Conservation (phyloP, 2,888 invertebrate genomes). For the Heteromyza rotundicornis region DNA sequence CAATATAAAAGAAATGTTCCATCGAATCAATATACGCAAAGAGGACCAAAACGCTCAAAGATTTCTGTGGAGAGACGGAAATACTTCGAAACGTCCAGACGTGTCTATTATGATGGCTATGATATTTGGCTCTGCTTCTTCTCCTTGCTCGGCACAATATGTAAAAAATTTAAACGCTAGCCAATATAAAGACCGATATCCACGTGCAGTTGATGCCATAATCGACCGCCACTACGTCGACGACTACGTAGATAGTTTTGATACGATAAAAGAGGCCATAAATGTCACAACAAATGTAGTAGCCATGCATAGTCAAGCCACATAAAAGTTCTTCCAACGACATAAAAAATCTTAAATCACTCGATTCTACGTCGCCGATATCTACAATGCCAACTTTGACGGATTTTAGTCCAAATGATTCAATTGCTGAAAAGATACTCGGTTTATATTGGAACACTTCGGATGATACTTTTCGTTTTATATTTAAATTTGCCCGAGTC, state of each 20-base stretch:
- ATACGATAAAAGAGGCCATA: conserved; percentile 5
- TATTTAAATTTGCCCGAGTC: too few relatives aligned
- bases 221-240: conserved; percentile 26
- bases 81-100: conserved; percentile 14
- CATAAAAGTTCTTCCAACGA: conserved; percentile 11
- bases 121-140: conserved; percentile 30
- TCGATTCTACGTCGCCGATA: background rate
- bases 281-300: conserved; percentile 8
- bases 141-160: conserved; percentile 25
- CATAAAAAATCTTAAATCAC: background rate
- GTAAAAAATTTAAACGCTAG: conserved; percentile 26
- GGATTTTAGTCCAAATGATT: background rate
- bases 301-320: conserved; percentile 14
- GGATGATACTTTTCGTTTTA: too few relatives aligned
- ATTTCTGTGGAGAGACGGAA: conserved; percentile 27
- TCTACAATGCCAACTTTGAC: background rate
- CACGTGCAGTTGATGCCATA: conserved; percentile 24
- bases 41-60: conserved; percentile 26
- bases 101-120: conserved; percentile 26
- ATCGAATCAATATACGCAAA: conserved; percentile 17
- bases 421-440: background rate
- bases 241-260: conserved; percentile 9
- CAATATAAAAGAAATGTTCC: conserved; percentile 28
- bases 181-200: conserved; percentile 15
- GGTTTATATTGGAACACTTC: background rate